These are phyloP conservation scores for Reticulitermes speratus DNA, from an alignment of 1,140 invertebrate genomes.

Conservation along the genomic window DNA sequence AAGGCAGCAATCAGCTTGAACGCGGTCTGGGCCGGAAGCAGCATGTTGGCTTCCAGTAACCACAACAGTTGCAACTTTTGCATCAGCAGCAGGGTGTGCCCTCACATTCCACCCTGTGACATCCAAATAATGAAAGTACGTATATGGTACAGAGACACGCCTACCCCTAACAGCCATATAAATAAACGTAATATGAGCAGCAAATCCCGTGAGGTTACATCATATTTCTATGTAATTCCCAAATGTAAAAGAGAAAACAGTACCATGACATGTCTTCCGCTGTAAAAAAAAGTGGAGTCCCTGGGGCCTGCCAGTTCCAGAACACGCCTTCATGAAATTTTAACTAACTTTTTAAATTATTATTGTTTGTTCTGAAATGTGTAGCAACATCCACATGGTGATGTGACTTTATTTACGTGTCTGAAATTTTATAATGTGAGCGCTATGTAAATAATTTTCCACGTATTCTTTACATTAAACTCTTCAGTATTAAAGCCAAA, in stretches of 20 bases:
- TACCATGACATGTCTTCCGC: not conserved
- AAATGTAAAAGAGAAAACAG: not conserved
- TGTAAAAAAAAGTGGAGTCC: not conserved
- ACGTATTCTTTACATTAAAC: too few species aligned
- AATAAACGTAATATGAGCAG: not conserved
- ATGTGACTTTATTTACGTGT: too few species aligned
- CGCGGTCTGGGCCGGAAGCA: too few species aligned
- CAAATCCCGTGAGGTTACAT: not conserved
- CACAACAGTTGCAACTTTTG: not conserved
- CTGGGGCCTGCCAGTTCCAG: not conserved
- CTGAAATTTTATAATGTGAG: too few species aligned
- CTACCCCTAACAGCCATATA: not conserved
- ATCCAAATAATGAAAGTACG: not conserved
- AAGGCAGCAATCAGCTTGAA: too few species aligned
- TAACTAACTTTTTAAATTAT: too few species aligned
- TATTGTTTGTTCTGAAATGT: too few species aligned
- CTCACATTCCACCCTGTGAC: not conserved
- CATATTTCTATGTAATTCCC: slow-evolving; percentile 3
- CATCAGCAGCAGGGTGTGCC: not conserved
- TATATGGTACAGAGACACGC: not conserved
- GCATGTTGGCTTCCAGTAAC: not conserved
- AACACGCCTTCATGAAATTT: not conserved
- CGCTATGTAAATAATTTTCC: too few species aligned
- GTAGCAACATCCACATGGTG: too few species aligned
- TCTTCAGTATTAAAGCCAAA: too few species aligned